These are phyloP conservation scores for Proisotoma minuta DNA, from an alignment of 2,888 invertebrate genomes.

Conservation along the genomic window DNA sequence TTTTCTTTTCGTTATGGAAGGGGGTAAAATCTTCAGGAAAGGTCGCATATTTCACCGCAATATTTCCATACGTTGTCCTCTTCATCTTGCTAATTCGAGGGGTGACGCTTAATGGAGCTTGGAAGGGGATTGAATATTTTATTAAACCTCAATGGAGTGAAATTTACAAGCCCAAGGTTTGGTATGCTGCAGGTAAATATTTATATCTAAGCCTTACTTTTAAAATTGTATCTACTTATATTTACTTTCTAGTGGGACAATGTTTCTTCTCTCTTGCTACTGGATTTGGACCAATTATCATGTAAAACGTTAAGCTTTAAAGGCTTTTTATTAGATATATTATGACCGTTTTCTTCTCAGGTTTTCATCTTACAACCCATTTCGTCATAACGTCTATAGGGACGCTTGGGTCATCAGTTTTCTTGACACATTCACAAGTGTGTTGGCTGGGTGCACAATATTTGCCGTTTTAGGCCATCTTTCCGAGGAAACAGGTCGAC, in stretches of 20 bases:
- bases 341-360: too few species aligned
- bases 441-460: slow-evolving; percentile 75
- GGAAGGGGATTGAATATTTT: slow-evolving; percentile 70
- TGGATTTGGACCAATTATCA: slow-evolving; percentile 66
- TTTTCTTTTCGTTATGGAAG: slow-evolving; percentile 61
- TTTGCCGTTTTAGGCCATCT: slow-evolving; percentile 64
- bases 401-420: slow-evolving; percentile 76
- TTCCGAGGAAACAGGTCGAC: slow-evolving; percentile 53
- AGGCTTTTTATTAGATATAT: too few species aligned
- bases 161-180: slow-evolving; percentile 57
- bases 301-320: too few species aligned
- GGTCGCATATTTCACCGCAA: slow-evolving; percentile 79
- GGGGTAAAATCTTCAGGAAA: slow-evolving; percentile 76
- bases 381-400: slow-evolving; percentile 66
- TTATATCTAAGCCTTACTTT: background rate
- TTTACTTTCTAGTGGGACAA: slow-evolving; percentile 59
- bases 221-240: background rate
- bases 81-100: slow-evolving; percentile 64
- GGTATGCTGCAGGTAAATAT: too few species aligned
- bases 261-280: slow-evolving; percentile 70
- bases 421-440: slow-evolving; percentile 73
- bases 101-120: slow-evolving; percentile 60
- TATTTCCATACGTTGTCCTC: slow-evolving; percentile 77
- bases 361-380: slow-evolving; percentile 72
- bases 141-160: slow-evolving; percentile 58